Evolutionary conservation across 2,888 invertebrate genomes (phyloP).

Genomic region (Chrysotoxum bicinctum): DNA sequence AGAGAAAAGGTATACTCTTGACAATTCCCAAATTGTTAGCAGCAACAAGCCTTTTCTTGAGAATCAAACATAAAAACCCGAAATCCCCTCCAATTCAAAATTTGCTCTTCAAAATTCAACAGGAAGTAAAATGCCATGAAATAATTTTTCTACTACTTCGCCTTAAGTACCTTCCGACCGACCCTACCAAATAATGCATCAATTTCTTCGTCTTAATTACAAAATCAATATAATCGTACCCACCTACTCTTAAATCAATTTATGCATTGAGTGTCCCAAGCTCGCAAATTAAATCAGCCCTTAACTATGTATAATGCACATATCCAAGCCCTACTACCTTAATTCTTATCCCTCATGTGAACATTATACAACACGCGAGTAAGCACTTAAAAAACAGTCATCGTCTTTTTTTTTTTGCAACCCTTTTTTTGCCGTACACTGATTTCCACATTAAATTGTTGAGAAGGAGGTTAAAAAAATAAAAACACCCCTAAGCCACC

Average conservation of each 20-base stretch:
- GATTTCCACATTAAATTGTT: slow-evolving; percentile 14
- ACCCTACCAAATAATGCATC: slow-evolving; percentile 1
- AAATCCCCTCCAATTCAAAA: not conserved
- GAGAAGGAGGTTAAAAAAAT: not conserved
- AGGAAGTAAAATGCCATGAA: not conserved
- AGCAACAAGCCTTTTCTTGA: no score
- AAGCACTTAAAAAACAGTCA: slow-evolving; percentile 27
- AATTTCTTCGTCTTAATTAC: not conserved
- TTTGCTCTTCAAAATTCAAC: not conserved
- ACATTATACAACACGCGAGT: slow-evolving; percentile 47
- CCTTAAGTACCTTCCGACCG: not conserved
- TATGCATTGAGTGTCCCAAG: slow-evolving; percentile 46
- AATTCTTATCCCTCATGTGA: slow-evolving; percentile 44
- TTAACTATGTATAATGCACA: slow-evolving; percentile 13
- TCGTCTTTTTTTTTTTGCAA: slow-evolving; percentile 36
- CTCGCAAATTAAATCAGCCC: slow-evolving; percentile 16
- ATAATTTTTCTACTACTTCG: not conserved
- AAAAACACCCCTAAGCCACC: slow-evolving; percentile 48
- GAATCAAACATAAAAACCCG: no score
- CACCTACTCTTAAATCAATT: slow-evolving; percentile 49
- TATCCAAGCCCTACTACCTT: slow-evolving; percentile 10
- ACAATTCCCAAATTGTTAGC: no score
- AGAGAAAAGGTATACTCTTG: not conserved
- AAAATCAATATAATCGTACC: slow-evolving; percentile 15
- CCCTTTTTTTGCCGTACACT: slow-evolving; percentile 30